These are phyloP conservation scores for Gadopsis marmoratus DNA, from an alignment of 2,797 vertebrate species.

Conservation along the genomic window DNA sequence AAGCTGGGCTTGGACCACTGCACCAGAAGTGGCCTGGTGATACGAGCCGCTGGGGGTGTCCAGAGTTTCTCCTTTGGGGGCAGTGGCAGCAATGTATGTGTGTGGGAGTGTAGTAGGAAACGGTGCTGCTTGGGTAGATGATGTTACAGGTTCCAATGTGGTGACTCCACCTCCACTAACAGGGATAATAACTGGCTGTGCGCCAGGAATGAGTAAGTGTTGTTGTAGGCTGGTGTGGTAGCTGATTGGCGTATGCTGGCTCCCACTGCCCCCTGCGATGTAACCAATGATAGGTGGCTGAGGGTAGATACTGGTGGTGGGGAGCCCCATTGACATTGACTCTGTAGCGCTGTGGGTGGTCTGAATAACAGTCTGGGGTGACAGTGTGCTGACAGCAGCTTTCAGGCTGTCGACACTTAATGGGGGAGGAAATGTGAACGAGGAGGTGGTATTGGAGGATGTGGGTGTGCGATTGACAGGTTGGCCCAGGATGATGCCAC, in stretches of 20 bases:
- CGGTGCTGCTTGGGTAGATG: conserved; percentile 86
- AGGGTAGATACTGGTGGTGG: conserved; percentile 90
- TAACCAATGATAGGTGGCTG: conserved; percentile 95
- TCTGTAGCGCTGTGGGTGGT: conserved; percentile 93
- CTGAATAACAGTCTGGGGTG: conserved; percentile 96
- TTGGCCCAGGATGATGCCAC: conserved; percentile 90
- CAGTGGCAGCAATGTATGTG: conserved; percentile 89
- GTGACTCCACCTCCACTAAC: conserved; percentile 86
- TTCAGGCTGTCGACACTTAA: conserved; percentile 90
- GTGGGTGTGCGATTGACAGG: conserved; percentile 87
- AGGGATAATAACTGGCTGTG: conserved; percentile 94
- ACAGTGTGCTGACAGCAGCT: conserved; percentile 84
- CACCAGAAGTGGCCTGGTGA: conserved; percentile 74
- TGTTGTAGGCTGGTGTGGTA: conserved; percentile 92
- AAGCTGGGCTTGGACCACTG: conserved; percentile 94
- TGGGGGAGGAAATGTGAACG: conserved; percentile 87
- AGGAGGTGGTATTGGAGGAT: conserved; percentile 82
- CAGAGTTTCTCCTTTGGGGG: conserved; percentile 92
- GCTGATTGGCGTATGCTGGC: conserved; percentile 87
- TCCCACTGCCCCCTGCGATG: conserved; percentile 85
- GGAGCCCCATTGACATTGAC: conserved; percentile 90
- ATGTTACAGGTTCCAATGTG: conserved; percentile 85
- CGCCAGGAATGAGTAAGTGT: conserved; percentile 95
- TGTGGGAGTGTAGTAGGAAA: conserved; percentile 91
- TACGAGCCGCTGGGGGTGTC: conserved; percentile 79